Conservation (phyloP, 2,797 vertebrate species). For the Brachyrhaphis roseni region DNA sequence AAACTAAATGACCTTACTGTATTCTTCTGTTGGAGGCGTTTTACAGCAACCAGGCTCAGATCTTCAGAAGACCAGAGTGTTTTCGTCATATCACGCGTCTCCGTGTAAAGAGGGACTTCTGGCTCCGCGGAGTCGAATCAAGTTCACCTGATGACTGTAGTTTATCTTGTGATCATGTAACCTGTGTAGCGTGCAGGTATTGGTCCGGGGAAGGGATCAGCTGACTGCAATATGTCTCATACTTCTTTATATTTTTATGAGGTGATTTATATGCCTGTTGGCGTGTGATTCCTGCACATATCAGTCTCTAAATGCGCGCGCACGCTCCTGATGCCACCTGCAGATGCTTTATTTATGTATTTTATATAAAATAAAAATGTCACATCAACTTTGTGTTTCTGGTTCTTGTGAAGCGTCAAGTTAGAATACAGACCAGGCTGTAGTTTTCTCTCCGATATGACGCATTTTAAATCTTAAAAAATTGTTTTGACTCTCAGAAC, state of each 20-base stretch:
- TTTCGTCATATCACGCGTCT: slow-evolving; percentile 18
- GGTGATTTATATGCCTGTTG: slow-evolving; percentile 42
- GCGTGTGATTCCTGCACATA: slow-evolving; percentile 44
- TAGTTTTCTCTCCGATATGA: not conserved
- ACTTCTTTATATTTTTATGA: slow-evolving; percentile 38
- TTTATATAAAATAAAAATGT: slow-evolving; percentile 83
- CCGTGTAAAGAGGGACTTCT: slow-evolving; percentile 1
- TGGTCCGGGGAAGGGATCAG: slow-evolving; percentile 22
- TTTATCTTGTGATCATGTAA: slow-evolving; percentile 33
- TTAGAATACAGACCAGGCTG: not conserved
- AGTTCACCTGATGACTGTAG: slow-evolving; percentile 11
- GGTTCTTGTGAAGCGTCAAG: not conserved
- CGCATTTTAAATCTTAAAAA: no score
- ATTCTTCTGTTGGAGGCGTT: slow-evolving; percentile 19
- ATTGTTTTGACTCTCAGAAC: no score
- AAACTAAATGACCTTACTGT: slow-evolving; percentile 25
- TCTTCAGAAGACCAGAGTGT: not conserved
- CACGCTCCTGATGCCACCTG: slow-evolving; percentile 74
- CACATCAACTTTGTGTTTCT: slow-evolving; percentile 1
- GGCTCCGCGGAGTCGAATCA: slow-evolving; percentile 19
- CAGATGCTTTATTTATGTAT: slow-evolving; percentile 88
- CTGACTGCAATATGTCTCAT: slow-evolving; percentile 30
- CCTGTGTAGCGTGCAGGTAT: slow-evolving; percentile 18
- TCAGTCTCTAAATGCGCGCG: slow-evolving; percentile 59
- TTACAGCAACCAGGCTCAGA: slow-evolving; percentile 1